These are phyloP conservation scores for Trachemys scripta DNA, from an alignment of 2,113 vertebrate species.

Conservation along the genomic window DNA sequence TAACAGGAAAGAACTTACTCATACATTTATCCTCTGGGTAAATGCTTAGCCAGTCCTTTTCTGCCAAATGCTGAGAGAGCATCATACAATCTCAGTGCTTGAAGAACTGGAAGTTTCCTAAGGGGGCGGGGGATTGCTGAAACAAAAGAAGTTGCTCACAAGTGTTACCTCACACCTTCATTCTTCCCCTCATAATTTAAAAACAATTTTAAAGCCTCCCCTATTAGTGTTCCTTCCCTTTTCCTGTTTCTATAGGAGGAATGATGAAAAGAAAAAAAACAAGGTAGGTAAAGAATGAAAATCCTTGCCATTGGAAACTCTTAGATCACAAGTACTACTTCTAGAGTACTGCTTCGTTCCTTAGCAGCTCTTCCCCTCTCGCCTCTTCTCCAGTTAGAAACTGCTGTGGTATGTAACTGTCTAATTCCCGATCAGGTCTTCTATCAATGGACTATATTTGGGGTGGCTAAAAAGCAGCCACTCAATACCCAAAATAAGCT, in stretches of 20 bases:
- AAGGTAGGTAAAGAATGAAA: neutral
- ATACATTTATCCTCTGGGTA: neutral
- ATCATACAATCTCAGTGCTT: neutral
- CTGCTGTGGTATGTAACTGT: neutral
- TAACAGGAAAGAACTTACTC: neutral
- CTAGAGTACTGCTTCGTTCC: neutral
- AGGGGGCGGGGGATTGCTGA: neutral
- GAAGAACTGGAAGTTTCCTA: fast-evolving
- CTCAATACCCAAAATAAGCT: neutral
- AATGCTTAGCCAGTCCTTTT: neutral
- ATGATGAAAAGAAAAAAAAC: neutral
- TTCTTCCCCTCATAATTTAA: neutral
- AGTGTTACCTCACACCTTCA: neutral
- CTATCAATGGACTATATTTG: neutral
- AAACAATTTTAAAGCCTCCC: neutral
- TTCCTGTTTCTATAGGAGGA: neutral
- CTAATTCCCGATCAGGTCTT: neutral
- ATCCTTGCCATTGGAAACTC: neutral
- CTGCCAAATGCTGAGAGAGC: neutral
- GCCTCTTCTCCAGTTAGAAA: neutral
- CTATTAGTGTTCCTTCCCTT: neutral
- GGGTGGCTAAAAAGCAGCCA: neutral
- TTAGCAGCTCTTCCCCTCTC: neutral
- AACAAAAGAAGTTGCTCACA: neutral
- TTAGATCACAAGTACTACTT: neutral